Conservation (phyloP, 2,113 vertebrate genomes). For the Hippocampus mohnikei region DNA sequence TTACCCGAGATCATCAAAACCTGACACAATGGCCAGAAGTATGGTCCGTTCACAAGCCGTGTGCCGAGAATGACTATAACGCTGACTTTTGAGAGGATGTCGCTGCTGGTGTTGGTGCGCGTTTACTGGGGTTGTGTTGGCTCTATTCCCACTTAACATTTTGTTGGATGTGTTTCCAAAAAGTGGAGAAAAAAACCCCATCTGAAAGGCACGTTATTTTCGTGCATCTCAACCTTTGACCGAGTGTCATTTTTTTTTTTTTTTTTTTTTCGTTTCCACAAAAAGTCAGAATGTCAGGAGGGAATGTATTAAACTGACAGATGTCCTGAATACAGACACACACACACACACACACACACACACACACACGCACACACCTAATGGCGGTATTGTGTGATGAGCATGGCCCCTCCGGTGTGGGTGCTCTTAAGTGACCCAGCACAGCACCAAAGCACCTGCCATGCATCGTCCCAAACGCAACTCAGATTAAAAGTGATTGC, state of each 20-base stretch:
- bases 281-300: neutral
- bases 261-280: conserved; percentile 40
- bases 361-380: conserved; percentile 24
- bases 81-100: neutral
- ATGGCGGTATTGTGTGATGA: conserved; percentile 45
- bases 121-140: neutral
- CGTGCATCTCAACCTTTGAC: neutral
- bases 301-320: conserved; percentile 47
- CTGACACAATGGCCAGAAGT: neutral
- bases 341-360: conserved; percentile 32
- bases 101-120: neutral
- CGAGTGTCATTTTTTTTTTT: conserved; percentile 1
- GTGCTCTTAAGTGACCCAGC: conserved; percentile 61
- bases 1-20: neutral
- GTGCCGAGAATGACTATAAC: neutral
- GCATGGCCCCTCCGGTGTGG: conserved; percentile 50
- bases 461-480: conserved; percentile 52
- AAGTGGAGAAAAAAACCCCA: too few relatives aligned
- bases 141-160: neutral
- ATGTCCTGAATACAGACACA: conserved; percentile 37
- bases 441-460: conserved; percentile 60
- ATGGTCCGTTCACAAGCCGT: neutral
- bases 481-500: conserved; percentile 76
- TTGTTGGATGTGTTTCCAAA: too few relatives aligned
- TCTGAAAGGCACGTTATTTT: neutral